These are phyloP conservation scores for Numida meleagris DNA, from an alignment of 2,113 vertebrate species.

Conservation along the genomic window DNA sequence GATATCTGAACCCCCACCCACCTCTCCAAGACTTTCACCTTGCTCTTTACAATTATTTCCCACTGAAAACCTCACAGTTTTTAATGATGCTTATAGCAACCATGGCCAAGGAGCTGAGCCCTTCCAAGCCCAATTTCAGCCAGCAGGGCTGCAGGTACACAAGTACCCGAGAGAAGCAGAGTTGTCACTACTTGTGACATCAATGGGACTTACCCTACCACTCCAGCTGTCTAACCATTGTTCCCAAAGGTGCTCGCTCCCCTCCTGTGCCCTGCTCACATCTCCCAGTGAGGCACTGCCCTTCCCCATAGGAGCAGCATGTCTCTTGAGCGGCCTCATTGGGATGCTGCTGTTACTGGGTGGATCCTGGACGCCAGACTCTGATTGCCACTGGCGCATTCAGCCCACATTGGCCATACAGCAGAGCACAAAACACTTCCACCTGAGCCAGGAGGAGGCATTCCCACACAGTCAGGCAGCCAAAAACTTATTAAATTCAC, in stretches of 20 bases:
- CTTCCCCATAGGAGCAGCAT: neutral
- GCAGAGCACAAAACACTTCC: neutral
- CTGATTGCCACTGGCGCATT: fast-evolving
- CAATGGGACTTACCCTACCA: neutral
- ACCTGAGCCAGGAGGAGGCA: neutral
- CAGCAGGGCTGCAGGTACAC: neutral
- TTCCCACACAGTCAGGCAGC: neutral
- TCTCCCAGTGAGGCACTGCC: neutral
- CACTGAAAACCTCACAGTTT: neutral
- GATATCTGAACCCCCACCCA: neutral
- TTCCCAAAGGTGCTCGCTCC: fast-evolving
- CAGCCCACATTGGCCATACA: fast-evolving
- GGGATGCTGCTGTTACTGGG: neutral
- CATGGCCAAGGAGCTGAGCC: fast-evolving
- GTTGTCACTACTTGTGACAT: neutral
- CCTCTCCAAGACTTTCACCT: neutral
- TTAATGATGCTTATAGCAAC: neutral
- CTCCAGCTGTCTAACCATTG: neutral
- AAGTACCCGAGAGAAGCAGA: neutral
- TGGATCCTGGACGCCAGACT: neutral
- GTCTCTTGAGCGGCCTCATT: neutral
- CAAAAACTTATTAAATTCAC: neutral
- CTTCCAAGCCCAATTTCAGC: neutral
- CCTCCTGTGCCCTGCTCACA: fast-evolving
- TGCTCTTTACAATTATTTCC: neutral